Evolutionary conservation across 2,113 vertebrate species (phyloP).

Genomic region (Toxotes jaculatrix): DNA sequence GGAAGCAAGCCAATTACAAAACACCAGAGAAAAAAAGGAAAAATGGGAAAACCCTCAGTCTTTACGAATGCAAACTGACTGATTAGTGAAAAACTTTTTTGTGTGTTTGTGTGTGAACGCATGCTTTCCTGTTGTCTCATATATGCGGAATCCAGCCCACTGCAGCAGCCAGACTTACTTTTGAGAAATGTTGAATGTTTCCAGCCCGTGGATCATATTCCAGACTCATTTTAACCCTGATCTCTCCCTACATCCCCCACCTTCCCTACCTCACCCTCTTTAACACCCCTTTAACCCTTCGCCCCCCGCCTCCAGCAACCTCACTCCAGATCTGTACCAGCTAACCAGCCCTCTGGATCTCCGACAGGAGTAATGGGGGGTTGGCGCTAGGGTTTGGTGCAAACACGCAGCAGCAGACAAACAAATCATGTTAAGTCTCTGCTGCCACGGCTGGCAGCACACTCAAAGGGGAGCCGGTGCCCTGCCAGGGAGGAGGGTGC

Average conservation of each 20-base stretch:
- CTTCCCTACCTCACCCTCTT: slow-evolving; percentile 59
- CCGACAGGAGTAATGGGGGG: slow-evolving; percentile 60
- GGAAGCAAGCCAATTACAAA: slow-evolving; percentile 78
- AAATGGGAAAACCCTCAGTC: slow-evolving; percentile 56
- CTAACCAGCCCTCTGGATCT: slow-evolving; percentile 65
- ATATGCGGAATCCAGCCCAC: background rate
- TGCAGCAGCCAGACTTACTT: slow-evolving; percentile 36
- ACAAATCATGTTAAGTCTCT: slow-evolving; percentile 81
- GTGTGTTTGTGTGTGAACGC: slow-evolving; percentile 17
- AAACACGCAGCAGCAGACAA: slow-evolving; percentile 77
- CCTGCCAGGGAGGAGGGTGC: slow-evolving; percentile 77
- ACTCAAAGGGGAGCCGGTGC: slow-evolving; percentile 71
- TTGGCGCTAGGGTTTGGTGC: slow-evolving; percentile 61
- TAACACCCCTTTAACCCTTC: slow-evolving; percentile 64
- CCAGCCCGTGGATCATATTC: slow-evolving; percentile 65
- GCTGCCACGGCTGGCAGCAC: slow-evolving; percentile 76
- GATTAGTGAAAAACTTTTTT: slow-evolving; percentile 51
- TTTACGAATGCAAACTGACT: slow-evolving; percentile 56
- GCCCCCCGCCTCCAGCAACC: slow-evolving; percentile 43
- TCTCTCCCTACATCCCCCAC: slow-evolving; percentile 38
- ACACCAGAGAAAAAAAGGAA: slow-evolving; percentile 51
- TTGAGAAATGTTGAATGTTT: slow-evolving; percentile 64
- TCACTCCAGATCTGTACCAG: slow-evolving; percentile 61
- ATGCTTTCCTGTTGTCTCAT: slow-evolving; percentile 51
- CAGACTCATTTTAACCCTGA: slow-evolving; percentile 62